Base-by-base conservation (phyloP, 2,797 vertebrate genomes). In the Crocidura indochinensis region DNA sequence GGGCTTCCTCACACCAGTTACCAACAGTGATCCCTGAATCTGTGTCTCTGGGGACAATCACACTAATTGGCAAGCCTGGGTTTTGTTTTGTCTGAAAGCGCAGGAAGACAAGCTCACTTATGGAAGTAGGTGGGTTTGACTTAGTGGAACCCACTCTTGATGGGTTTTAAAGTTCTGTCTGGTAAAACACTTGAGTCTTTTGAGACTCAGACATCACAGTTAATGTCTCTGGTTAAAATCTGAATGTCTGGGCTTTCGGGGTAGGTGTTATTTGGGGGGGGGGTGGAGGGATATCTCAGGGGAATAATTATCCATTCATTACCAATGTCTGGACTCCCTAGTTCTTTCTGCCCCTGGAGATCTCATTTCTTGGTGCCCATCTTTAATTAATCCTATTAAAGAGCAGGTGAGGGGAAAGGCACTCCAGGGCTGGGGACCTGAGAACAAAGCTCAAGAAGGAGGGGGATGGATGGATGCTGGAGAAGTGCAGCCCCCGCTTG, bases 11-110 rank as follows among this genome's bases (percentile, higher is more conserved):
- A 3, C 88, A 68, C 91, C 81, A 64, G 49, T 93, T 90, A 95
- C 69, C n/a, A 53, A 83, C 77, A 84, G 83, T 6, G 67, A 90
- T 71, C 93, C 89, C 77, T 91, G 73, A 91, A 94, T 95, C 67
- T 49, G 24, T 6, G 3, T 93, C 93, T 86, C 79, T 72, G 29
- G 89, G 85, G 92, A 88, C 76, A 80, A 51, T 51, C 82, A 68
- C 73, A 67, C 76, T 90, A 88, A 94, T 71, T 85, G 76, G 85
- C 79, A 87, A 87, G 51, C 60, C 56, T 72, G 46, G 71, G 17
- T 75, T 91, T 91, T 75, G 22, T 83, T 87, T 92, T 64, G 67
- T 82, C 73, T 24, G 51, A 83, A 90, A 56, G 49, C 56, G 79
- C 60, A 47, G 69, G 31, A n/a, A 93, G 79, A 51, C 69, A 78